These are phyloP conservation scores for Drosophila colorata DNA, from an alignment of 2,888 invertebrate species.

Conservation along the genomic window DNA sequence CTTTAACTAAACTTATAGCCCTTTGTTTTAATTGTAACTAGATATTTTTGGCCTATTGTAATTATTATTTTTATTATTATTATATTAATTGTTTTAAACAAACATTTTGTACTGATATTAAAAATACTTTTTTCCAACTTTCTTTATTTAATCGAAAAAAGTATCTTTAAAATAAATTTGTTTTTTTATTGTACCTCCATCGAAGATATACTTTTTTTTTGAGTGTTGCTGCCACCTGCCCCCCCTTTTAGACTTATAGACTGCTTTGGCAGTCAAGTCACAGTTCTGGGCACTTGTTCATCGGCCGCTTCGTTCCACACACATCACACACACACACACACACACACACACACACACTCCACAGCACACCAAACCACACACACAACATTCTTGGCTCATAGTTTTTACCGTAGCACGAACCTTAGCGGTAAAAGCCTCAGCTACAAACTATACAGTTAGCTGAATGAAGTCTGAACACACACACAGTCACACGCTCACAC, in stretches of 20 bases:
- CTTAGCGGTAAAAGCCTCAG: constrained; percentile 85
- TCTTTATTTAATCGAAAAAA: too few relatives aligned
- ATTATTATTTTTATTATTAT: too few relatives aligned
- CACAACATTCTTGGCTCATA: constrained; percentile 65
- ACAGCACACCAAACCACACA: not conserved
- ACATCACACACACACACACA: constrained; percentile 19
- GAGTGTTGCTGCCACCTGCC: not conserved
- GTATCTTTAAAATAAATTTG: not conserved
- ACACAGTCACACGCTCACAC: constrained; percentile 20
- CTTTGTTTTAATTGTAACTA: too few relatives aligned
- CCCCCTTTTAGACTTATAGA: not conserved
- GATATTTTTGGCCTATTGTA: too few relatives aligned
- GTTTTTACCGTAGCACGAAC: constrained; percentile 85
- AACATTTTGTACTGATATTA: too few relatives aligned
- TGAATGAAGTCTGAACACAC: constrained; percentile 54
- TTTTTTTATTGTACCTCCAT: not conserved
- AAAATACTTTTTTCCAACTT: too few relatives aligned
- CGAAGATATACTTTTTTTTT: too few relatives aligned
- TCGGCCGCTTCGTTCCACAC: constrained; percentile 21
- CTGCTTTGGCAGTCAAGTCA: constrained; percentile 54
- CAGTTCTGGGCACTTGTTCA: constrained; percentile 55
- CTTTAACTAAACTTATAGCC: too few relatives aligned
- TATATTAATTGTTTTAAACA: too few relatives aligned
- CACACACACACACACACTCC: not conserved
- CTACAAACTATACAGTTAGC: constrained; percentile 85